These are phyloP conservation scores for Pristiophorus japonicus DNA, from an alignment of 2,113 vertebrate species.

Conservation along the genomic window DNA sequence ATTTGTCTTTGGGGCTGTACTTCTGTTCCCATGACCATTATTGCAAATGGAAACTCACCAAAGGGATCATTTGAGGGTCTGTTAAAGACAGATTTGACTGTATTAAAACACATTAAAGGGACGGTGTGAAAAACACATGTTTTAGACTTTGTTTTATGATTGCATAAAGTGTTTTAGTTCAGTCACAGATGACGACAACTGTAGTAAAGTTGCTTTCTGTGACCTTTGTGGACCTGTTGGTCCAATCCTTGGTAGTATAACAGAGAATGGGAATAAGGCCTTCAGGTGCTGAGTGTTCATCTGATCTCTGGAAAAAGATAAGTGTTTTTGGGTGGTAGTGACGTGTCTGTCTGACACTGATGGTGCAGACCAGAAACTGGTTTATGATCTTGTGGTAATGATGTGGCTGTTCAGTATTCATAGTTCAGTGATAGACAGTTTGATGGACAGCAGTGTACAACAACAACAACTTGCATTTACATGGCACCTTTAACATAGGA, in stretches of 20 bases:
- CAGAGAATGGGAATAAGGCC: neutral
- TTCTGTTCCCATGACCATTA: neutral
- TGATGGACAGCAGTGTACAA: neutral
- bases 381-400: neutral
- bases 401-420: neutral
- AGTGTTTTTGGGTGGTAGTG: neutral
- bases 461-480: neutral
- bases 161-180: neutral
- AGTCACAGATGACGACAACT: neutral
- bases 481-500: neutral
- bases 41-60: neutral
- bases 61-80: neutral
- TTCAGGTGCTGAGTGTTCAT: neutral
- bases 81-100: neutral
- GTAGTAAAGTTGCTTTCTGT: neutral
- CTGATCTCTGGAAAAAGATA: neutral
- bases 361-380: neutral
- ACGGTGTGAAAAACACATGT: neutral
- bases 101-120: neutral
- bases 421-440: neutral
- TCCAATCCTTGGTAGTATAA: neutral
- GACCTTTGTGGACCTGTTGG: neutral
- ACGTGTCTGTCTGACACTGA: neutral
- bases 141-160: neutral
- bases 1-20: neutral